Conservation (phyloP, 2,113 vertebrate species). For the Platycercus adscitus region DNA sequence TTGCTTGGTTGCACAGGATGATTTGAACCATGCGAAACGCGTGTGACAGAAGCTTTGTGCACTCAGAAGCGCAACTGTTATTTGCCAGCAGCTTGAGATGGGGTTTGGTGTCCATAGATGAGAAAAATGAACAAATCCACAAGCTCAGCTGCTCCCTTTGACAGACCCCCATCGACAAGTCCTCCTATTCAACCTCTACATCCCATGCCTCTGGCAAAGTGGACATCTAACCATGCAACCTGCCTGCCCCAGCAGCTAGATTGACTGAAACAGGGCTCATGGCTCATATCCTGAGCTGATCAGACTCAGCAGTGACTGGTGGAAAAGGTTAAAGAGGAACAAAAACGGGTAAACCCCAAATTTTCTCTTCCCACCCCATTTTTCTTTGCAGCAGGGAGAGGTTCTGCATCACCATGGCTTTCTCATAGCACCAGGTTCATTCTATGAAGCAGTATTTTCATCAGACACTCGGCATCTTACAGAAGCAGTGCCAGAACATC, state of each 20-base stretch:
- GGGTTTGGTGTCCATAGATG: neutral
- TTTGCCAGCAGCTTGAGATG: neutral
- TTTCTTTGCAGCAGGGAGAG: neutral
- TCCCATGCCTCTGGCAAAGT: neutral
- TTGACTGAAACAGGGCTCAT: neutral
- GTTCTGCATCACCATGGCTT: accelerated
- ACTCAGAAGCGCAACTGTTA: accelerated
- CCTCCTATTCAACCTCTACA: neutral
- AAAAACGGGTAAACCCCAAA: neutral
- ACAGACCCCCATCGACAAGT: neutral
- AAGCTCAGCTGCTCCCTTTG: neutral
- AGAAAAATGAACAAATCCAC: neutral
- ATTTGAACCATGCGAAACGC: accelerated
- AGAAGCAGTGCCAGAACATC: neutral
- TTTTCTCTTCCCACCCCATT: neutral
- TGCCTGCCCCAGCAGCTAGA: neutral
- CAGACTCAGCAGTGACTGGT: accelerated
- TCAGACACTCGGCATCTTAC: neutral
- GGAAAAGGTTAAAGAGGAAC: neutral
- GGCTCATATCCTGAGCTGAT: neutral
- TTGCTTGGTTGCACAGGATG: accelerated
- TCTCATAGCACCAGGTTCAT: neutral
- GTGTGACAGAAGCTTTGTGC: neutral
- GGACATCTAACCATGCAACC: neutral
- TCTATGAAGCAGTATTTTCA: neutral